Conservation (phyloP, 1,140 invertebrate species). For the Diachasma alloeum region DNA sequence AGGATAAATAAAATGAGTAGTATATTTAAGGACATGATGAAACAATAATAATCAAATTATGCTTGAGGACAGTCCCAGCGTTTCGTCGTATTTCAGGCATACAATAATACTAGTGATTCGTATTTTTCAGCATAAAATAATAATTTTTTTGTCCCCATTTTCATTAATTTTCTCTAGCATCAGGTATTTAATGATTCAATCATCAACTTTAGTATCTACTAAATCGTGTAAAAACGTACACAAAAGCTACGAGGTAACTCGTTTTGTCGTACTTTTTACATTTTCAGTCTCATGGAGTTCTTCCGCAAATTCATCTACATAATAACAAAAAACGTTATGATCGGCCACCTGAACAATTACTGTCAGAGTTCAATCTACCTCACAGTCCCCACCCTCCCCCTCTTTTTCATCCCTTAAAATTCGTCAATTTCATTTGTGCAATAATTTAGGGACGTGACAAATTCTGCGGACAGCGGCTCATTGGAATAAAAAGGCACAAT, state of each 20-base stretch:
- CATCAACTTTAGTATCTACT: constrained; percentile 28
- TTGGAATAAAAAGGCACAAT: constrained; percentile 20
- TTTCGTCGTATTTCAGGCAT: constrained; percentile 21
- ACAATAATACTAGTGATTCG: constrained; percentile 38
- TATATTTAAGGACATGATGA: not conserved
- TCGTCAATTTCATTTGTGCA: not conserved
- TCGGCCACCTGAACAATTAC: not conserved
- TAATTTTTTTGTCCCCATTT: constrained; percentile 17
- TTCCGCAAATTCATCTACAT: constrained; percentile 25
- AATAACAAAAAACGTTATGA: not conserved
- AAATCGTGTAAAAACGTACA: constrained; percentile 56
- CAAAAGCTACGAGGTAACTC: constrained; percentile 60
- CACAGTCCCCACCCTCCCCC: no score
- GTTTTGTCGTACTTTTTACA: constrained; percentile 61
- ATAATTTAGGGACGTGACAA: not conserved
- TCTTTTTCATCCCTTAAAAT: no score
- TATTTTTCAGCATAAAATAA: constrained; percentile 27
- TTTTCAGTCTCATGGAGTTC: constrained; percentile 62
- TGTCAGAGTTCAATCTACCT: not conserved
- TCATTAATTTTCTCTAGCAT: constrained; percentile 27
- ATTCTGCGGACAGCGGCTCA: not conserved
- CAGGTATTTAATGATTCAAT: constrained; percentile 55
- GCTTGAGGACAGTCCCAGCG: constrained; percentile 3
- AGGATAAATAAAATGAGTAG: not conserved
- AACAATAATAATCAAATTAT: not conserved